phyloP scores from a whole-genome alignment of 1,140 invertebrate genomes.

The Centruroides sculpturatus region DNA sequence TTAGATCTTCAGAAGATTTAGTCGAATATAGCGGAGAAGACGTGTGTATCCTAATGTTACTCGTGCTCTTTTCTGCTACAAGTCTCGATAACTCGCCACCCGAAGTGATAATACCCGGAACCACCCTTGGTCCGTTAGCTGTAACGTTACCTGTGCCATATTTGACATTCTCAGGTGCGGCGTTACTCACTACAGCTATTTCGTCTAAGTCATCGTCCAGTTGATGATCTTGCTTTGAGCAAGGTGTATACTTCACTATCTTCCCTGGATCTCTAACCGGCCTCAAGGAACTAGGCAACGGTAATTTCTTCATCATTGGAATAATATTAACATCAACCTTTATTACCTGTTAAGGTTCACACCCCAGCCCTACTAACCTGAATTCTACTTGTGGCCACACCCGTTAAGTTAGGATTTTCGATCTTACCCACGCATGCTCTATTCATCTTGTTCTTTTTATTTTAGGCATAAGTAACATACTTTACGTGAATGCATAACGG shows the following conservation, averaged over 20 bases:
- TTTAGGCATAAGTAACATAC: too few relatives aligned
- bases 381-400: too few relatives aligned
- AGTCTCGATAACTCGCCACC: conserved; percentile 15
- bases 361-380: neutral
- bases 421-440: too few relatives aligned
- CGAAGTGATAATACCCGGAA: conserved; percentile 44
- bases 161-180: conserved; percentile 38
- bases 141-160: conserved; percentile 35
- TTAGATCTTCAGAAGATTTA: conserved; percentile 13
- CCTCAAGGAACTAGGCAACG: conserved; percentile 4
- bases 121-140: conserved; percentile 46
- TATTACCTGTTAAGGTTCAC: neutral
- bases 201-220: conserved; percentile 51
- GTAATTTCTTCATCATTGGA: conserved; percentile 8
- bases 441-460: too few relatives aligned
- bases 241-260: conserved; percentile 35
- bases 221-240: conserved; percentile 22
- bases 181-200: conserved; percentile 51
- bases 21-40: conserved; percentile 13
- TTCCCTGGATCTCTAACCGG: conserved; percentile 17
- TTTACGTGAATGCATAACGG: too few relatives aligned
- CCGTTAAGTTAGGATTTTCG: too few relatives aligned
- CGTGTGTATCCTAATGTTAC: conserved; percentile 10
- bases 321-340: neutral
- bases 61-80: neutral